Evolutionary conservation across 2,888 invertebrate species (phyloP), one percentile per base, ranked within the genome.

Genomic region (Ormia ochracea): DNA sequence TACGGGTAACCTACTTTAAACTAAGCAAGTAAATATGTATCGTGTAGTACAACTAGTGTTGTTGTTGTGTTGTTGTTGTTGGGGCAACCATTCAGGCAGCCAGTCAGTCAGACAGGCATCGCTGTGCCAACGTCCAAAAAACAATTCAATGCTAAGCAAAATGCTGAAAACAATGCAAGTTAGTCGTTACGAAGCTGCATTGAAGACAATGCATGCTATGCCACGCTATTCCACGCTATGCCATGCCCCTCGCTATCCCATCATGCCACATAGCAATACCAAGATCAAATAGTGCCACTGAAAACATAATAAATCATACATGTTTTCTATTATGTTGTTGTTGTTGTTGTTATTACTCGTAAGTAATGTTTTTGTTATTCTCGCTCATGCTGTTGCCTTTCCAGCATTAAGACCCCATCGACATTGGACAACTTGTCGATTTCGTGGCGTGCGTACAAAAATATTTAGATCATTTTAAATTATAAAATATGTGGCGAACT

Each of bases 371-470:
- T 2, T 10, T 10, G 23, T 23, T 10, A 12, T 17, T 31, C 10
- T 31, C 28, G 48, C 50, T 19, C 0, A 23, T 68, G 17, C 19
- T 48, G 12, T 21, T 36, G 9, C n/a, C 19, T 19, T 19, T 7
- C 45, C 59, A 54, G 3, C 33, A 56, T 28, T 63, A 45, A 66
- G 17, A 54, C 52, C 59, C 48, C 56, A 69, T 58, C 69, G 78
- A 65, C 78, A 69, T 65, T 79, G 65, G 74, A 79, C 78, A 79
- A 79, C 50, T 78, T 78, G 74, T 69, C 74, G 78, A 73, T 78
- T 63, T 54, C 61, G 68, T 68, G 56, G 9, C 17, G 73, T 41
- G 45, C 43, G 17, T 66, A 65, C 59, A 58, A 63, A 78, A 78
- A 69, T 78, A 78, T 78, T 78, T 78, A 74, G 72, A 72, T 73